A percentile compares a stretch with the other conserved stretches of the same genome.
These are phyloP conservation scores for Aphaenogaster floridana DNA, from an alignment of 1,140 invertebrate genomes.

Conservation along the genomic window DNA sequence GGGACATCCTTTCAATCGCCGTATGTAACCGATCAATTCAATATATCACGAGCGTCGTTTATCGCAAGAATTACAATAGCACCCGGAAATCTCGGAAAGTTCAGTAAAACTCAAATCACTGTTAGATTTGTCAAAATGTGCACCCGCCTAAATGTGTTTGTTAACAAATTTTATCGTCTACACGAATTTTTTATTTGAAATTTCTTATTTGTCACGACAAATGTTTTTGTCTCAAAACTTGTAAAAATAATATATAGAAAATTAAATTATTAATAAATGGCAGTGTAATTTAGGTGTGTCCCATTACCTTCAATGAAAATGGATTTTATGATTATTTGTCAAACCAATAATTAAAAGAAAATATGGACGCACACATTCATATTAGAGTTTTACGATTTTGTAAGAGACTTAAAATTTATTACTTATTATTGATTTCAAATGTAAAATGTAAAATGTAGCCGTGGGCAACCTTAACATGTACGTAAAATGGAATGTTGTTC, in stretches of 20 bases:
- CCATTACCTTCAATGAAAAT: background rate
- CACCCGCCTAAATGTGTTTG: background rate
- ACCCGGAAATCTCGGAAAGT: background rate
- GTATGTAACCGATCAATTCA: background rate
- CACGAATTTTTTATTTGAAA: background rate
- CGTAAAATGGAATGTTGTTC: background rate
- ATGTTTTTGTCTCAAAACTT: background rate
- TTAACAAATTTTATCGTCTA: background rate
- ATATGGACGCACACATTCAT: background rate
- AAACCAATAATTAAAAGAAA: background rate
- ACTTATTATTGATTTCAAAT: background rate
- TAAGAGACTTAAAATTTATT: background rate
- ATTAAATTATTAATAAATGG: background rate
- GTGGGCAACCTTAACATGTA: background rate
- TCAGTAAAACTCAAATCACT: background rate
- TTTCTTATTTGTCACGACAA: background rate
- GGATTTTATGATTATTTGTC: background rate
- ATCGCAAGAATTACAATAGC: background rate
- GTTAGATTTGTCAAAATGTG: background rate
- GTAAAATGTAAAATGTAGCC: background rate
- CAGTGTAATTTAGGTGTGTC: background rate
- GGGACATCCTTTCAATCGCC: background rate
- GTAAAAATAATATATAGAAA: background rate
- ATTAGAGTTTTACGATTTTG: background rate
- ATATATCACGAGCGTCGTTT: background rate